Percentiles rank a stretch among this genome's conserved stretches.
Conservation (phyloP, 2,797 vertebrate species). For the Macropus fuliginosus region DNA sequence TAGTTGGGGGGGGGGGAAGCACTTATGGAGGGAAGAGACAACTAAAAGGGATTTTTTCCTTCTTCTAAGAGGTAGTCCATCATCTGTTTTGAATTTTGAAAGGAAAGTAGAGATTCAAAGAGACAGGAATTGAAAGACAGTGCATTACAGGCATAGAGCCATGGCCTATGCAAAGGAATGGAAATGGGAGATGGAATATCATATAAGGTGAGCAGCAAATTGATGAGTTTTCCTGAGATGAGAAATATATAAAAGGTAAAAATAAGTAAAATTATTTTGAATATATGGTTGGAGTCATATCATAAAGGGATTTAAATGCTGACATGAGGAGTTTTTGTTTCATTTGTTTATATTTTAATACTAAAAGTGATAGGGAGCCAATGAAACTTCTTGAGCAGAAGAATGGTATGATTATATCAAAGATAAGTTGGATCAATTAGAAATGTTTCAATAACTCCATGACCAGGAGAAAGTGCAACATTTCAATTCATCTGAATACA, state of each 20-base stretch:
- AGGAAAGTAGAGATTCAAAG: background rate
- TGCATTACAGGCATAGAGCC: background rate
- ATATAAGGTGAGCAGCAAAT: background rate
- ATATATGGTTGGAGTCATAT: background rate
- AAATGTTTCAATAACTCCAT: background rate
- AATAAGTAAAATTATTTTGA: background rate
- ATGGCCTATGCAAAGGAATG: background rate
- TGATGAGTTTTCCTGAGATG: too few species aligned
- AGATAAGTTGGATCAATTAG: background rate
- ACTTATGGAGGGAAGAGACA: background rate
- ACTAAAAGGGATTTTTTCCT: background rate
- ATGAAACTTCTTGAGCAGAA: background rate
- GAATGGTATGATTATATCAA: background rate
- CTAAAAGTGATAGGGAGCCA: background rate
- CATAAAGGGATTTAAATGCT: background rate
- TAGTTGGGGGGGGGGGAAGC: background rate
- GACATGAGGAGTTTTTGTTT: background rate
- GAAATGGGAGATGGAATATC: background rate
- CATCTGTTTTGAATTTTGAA: background rate
- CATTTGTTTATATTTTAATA: background rate
- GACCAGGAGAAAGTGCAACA: background rate
- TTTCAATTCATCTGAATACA: background rate
- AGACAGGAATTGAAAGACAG: background rate
- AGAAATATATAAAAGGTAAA: background rate
- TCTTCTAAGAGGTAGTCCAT: background rate